Percentiles rank a stretch among this genome's conserved stretches.
phyloP scores from a whole-genome alignment of 1,140 invertebrate species.

The Drosophila kepulauana region DNA sequence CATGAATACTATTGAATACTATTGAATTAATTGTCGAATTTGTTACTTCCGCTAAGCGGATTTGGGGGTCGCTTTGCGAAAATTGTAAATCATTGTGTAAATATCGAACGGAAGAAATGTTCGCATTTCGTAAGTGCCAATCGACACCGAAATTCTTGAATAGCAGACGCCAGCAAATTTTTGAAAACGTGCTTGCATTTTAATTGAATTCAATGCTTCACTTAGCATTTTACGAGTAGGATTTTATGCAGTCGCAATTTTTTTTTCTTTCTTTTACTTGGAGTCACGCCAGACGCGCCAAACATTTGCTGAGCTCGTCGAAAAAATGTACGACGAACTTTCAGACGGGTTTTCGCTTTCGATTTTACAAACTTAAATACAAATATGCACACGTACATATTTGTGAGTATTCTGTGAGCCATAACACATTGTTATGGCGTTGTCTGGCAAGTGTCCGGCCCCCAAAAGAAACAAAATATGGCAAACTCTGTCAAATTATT shows the following conservation, averaged over 20 bases:
- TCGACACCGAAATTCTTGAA: constrained; percentile 27
- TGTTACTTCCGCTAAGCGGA: constrained; percentile 49
- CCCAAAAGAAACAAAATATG: constrained; percentile 18
- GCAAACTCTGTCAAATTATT: constrained; percentile 46
- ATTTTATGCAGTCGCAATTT: constrained; percentile 29
- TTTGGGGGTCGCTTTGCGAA: constrained; percentile 8
- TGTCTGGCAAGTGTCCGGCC: constrained; percentile 57
- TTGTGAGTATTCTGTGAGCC: neutral
- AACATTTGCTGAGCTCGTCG: constrained; percentile 43
- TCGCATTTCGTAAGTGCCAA: constrained; percentile 31
- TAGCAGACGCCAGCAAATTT: constrained; percentile 8
- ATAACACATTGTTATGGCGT: constrained; percentile 1
- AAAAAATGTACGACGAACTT: constrained; percentile 26
- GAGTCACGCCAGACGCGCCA: constrained; percentile 5
- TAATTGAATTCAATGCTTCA: constrained; percentile 29
- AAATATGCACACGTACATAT: neutral
- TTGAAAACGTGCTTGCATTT: constrained; percentile 42
- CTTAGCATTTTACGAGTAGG: constrained; percentile 25
- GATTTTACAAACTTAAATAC: constrained; percentile 14
- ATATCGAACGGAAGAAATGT: constrained; percentile 13
- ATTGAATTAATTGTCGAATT: constrained; percentile 28
- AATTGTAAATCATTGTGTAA: constrained; percentile 21
- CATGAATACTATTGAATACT: constrained; percentile 39
- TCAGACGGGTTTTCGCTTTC: constrained; percentile 8
- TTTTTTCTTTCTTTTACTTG: neutral